phyloP scores from a whole-genome alignment of 2,797 vertebrate genomes.

The Anguilla pacifica region DNA sequence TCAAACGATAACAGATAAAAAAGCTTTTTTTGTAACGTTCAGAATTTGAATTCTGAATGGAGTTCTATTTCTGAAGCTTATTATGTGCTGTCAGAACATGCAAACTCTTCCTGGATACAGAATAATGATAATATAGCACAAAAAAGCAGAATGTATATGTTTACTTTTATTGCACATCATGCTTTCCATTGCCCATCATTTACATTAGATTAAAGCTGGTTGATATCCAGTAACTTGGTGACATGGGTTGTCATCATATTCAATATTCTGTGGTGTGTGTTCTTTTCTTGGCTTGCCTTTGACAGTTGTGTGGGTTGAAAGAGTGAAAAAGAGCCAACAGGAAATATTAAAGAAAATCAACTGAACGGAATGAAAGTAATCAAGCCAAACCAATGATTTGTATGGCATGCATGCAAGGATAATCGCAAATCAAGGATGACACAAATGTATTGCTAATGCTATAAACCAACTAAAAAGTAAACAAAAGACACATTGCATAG shows the following conservation, averaged over 20 bases:
- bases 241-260: not conserved
- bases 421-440: not conserved
- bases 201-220: constrained; percentile 14
- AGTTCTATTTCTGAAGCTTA: not conserved
- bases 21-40: not conserved
- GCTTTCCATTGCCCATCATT: constrained; percentile 5
- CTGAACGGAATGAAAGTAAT: not conserved
- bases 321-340: not conserved
- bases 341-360: not conserved
- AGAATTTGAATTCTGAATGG: not conserved
- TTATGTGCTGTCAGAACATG: not conserved
- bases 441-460: not conserved
- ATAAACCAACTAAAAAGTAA: not conserved
- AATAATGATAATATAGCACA: not conserved
- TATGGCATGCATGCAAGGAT: not conserved
- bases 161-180: not conserved
- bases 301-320: constrained; percentile 4
- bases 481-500: not conserved
- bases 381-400: not conserved
- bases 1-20: not conserved
- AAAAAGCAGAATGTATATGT: not conserved
- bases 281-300: constrained; percentile 3
- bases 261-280: not conserved
- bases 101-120: not conserved
- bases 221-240: not conserved